phyloP scores from a whole-genome alignment of 2,797 vertebrate genomes.

The Notolepis coatsorum region DNA sequence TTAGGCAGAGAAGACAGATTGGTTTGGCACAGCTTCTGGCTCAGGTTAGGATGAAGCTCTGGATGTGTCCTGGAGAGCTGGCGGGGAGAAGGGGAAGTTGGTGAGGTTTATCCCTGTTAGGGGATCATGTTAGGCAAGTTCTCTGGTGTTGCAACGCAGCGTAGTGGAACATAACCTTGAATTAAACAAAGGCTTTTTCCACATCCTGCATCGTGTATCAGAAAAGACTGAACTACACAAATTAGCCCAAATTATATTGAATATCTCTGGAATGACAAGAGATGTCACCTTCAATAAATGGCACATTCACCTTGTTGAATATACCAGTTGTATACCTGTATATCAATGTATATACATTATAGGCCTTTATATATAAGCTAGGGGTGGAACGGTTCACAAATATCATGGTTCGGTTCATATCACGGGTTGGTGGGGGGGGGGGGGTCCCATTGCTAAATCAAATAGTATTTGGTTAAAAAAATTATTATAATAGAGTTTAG shows the following conservation, averaged over 20 bases:
- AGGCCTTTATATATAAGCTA: too few species aligned
- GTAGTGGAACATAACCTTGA: neutral
- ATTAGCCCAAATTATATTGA: neutral
- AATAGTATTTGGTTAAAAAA: too few species aligned
- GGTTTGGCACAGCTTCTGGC: constrained; percentile 70
- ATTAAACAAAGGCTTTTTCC: neutral
- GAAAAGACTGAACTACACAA: neutral
- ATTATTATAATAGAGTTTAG: too few species aligned
- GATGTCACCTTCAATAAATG: neutral
- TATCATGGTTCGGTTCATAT: too few species aligned
- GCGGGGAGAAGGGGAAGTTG: constrained; percentile 29
- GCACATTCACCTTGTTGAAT: constrained; percentile 41
- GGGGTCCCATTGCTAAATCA: too few species aligned
- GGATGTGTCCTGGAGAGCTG: constrained; percentile 53
- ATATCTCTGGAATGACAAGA: neutral
- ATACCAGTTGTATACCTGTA: neutral
- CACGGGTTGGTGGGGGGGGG: too few species aligned
- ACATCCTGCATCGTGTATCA: constrained; percentile 21
- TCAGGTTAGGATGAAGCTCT: constrained; percentile 32
- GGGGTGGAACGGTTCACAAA: too few species aligned
- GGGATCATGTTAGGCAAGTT: neutral
- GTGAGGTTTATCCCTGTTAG: constrained; percentile 50
- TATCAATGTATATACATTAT: too few species aligned
- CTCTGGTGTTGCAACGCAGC: constrained; percentile 3
- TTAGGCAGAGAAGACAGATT: neutral